Evolutionary conservation across 1,140 invertebrate genomes (phyloP).

Genomic region (Leptopilina clavipes): DNA sequence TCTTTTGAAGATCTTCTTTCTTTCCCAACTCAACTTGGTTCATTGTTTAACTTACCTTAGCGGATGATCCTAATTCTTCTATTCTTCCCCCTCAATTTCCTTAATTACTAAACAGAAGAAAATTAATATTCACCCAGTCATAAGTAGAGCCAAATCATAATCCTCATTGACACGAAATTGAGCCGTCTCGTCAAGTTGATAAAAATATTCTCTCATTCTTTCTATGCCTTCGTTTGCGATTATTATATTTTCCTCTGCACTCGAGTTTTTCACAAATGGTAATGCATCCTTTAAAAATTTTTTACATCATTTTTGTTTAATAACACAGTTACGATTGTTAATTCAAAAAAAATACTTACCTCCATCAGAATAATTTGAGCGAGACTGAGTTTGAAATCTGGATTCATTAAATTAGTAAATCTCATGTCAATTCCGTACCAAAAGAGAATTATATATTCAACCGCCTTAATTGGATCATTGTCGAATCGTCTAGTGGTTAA

Average conservation of each 20-base stretch:
- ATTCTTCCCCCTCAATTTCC: too few species aligned
- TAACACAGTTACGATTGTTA: too few species aligned
- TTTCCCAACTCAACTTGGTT: too few species aligned
- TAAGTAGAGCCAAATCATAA: constrained; percentile 11
- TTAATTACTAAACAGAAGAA: neutral
- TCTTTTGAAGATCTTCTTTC: too few species aligned
- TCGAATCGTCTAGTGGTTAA: neutral
- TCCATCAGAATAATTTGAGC: constrained; percentile 17
- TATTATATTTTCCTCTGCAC: constrained; percentile 1
- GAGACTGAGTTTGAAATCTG: neutral
- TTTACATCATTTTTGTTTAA: too few species aligned
- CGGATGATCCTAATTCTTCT: too few species aligned
- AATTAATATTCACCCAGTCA: neutral
- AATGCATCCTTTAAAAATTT: constrained; percentile 12
- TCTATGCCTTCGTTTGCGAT: neutral
- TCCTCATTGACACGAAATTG: constrained; percentile 3
- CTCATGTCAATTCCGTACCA: constrained; percentile 5
- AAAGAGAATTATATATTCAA: constrained; percentile 7
- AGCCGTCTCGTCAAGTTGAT: neutral
- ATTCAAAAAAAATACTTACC: neutral
- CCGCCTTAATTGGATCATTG: neutral
- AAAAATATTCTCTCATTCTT: constrained; percentile 25
- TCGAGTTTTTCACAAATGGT: constrained; percentile 10
- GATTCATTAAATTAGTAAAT: constrained; percentile 1
- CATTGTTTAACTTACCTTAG: too few species aligned